Percentiles rank a stretch among this genome's conserved stretches.
These are phyloP conservation scores for Balaenoptera acutorostrata DNA, from an alignment of 2,113 vertebrate species.

Conservation along the genomic window DNA sequence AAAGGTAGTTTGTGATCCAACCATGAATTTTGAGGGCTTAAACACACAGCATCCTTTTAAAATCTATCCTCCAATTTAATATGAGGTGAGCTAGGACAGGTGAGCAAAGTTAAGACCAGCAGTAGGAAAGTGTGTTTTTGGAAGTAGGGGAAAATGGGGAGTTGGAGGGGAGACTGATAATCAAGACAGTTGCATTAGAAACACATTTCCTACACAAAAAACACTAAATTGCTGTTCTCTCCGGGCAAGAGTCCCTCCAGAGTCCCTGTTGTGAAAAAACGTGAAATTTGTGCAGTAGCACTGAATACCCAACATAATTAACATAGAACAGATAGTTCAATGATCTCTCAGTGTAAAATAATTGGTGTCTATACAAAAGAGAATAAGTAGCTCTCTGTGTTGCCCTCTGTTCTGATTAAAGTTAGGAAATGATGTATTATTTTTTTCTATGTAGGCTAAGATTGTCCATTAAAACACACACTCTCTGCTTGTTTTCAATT, in stretches of 20 bases:
- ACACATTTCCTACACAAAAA: neutral
- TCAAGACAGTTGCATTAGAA: neutral
- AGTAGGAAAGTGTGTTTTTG: neutral
- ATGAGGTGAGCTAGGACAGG: neutral
- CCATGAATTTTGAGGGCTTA: neutral
- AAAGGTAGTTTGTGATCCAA: neutral
- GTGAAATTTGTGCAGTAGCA: neutral
- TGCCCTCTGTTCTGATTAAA: neutral
- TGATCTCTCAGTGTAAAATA: constrained; percentile 13
- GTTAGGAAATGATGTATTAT: neutral
- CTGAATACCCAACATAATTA: neutral
- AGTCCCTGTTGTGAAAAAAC: neutral
- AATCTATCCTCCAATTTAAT: neutral
- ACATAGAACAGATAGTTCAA: neutral
- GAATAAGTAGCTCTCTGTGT: neutral
- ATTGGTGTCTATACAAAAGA: constrained; percentile 12
- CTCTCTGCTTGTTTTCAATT: neutral
- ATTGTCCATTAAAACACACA: neutral
- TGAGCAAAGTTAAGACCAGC: neutral
- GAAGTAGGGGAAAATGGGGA: neutral
- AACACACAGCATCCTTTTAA: neutral
- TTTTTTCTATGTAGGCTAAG: neutral
- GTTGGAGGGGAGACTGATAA: neutral
- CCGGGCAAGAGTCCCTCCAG: neutral
- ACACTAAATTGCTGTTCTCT: neutral